phyloP scores from a whole-genome alignment of 2,888 invertebrate species.

The Yponomeuta plumbellus region DNA sequence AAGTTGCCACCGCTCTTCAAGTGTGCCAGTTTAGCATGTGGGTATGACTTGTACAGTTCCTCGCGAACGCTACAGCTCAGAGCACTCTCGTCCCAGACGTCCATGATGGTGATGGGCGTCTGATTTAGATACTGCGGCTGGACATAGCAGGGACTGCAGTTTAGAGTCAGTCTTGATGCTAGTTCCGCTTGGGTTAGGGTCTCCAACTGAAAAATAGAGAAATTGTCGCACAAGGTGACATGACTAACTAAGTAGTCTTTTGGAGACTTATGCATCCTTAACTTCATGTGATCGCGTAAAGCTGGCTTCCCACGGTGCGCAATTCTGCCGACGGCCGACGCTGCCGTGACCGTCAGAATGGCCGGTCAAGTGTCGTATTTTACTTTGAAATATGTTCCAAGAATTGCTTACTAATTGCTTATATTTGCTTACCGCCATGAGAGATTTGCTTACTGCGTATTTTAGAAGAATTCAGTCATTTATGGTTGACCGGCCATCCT shows the following conservation, averaged over 20 bases:
- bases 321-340: no score
- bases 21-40: constrained; percentile 89
- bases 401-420: no score
- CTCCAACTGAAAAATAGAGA: constrained; percentile 80
- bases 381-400: no score
- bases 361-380: no score
- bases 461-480: no score
- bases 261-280: no score
- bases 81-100: constrained; percentile 93
- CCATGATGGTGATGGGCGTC: constrained; percentile 88
- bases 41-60: constrained; percentile 90
- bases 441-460: no score
- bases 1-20: constrained; percentile 93
- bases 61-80: constrained; percentile 86
- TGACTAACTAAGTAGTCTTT: not conserved
- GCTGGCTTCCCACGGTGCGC: no score
- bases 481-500: no score
- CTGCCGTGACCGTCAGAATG: no score
- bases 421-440: no score
- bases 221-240: not conserved
- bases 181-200: constrained; percentile 87
- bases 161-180: constrained; percentile 90
- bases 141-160: constrained; percentile 87
- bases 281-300: no score
- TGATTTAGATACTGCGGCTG: constrained; percentile 83